Base-by-base conservation (phyloP, 1,140 invertebrate species). In the Drosophila trapezifrons region DNA sequence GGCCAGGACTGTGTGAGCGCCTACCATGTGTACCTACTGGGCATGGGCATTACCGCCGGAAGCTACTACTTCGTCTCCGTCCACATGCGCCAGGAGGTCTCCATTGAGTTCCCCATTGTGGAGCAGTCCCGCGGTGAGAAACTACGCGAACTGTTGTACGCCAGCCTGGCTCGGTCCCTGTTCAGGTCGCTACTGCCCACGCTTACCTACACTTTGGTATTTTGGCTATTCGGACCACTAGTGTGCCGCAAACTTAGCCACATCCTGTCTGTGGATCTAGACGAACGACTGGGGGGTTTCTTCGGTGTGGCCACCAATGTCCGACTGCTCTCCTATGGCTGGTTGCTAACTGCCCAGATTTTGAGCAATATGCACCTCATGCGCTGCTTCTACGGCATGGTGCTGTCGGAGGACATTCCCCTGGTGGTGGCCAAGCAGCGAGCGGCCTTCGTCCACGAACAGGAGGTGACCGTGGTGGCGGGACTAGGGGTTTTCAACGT, bases 21-120 rank as follows among this genome's bases (percentile, higher is more conserved):
- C 67, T 93, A 93, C 63, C 92, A 94, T 54, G 92, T 94, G 10
- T 96, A 95, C 78, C 75, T 96, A 17, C 92, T 95, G 12, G 92
- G 95, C 66, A 94, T 94, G 57, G 96, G 96, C 18, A 92, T 95
- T 42, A 95, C 94, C 93, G 95, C 94, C 62, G 95, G 95, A 46
- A 92, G 95, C 56, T 95, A 95, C 77, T 95, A 95, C 77, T 96
- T 95, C 73, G 74, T 94, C 0, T 94, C 93, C 74, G 91, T 93
- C 6, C 93, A 94, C 71, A 91, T 94, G 52, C 93, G 93, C 29
- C 90, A 92, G 9, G 92, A 93, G 51, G 93, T 93, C 40, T 93
- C 94, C 47, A 92, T 95, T 10, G 92, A 93, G 15, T 96, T 96
- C 84, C 94, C 95, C 15, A 93, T 95, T 12, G 94, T 96, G 49